Base-by-base conservation (phyloP, 2,888 invertebrate genomes). In the Eupithecia abbreviata region DNA sequence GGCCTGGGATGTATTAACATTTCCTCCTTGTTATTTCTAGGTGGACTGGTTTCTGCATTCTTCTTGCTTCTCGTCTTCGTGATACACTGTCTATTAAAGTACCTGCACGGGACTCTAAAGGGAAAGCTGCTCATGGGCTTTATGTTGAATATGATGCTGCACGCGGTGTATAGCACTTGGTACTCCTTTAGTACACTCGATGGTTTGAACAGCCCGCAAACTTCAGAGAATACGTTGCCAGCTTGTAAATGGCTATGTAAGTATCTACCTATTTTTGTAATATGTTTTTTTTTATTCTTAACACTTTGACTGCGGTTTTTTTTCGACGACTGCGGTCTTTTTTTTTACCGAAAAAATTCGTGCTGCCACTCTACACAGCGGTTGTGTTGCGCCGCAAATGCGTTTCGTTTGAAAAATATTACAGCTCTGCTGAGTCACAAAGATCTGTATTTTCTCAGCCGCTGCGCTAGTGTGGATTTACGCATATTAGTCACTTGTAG, bases 61-160 rank as follows among this genome's bases (percentile, higher is more conserved):
- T 78, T 78, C 18, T 18, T 75, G 3, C 0, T 73, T 0, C 49
- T 73, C 18, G 41, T 49, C 9, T 51, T 78, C 58, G 18, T 51
- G 13, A 62, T 75, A 5, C 67, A 73, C 62, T 51, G 65, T 7
- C 15, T 71, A 67, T 9, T 75, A 47, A 47, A 73, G 51, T 0
- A 2, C 3, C 51, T 78, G 2, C 66, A 43, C 6, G 2, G 9
- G 4, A 58, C 18, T 3, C 51, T 73, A 0, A 15, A 71, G 4
- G 67, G 47, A n/a, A n/a, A 66, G 18, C 13, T 73, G 2, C 43
- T 71, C 3, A 77, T 77, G 73, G 2, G 18, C 2, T 73, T 72
- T n/a, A 15, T 71, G 10, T 9, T 43, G 9, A 6, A n/a, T 9
- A 2, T 43, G 15, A n/a, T n/a, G 42, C 15, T 67, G 42, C 45